A percentile compares a stretch with the other conserved stretches of the same genome.
Conservation (phyloP, 2,888 invertebrate species). For the Phlogophora meticulosa region DNA sequence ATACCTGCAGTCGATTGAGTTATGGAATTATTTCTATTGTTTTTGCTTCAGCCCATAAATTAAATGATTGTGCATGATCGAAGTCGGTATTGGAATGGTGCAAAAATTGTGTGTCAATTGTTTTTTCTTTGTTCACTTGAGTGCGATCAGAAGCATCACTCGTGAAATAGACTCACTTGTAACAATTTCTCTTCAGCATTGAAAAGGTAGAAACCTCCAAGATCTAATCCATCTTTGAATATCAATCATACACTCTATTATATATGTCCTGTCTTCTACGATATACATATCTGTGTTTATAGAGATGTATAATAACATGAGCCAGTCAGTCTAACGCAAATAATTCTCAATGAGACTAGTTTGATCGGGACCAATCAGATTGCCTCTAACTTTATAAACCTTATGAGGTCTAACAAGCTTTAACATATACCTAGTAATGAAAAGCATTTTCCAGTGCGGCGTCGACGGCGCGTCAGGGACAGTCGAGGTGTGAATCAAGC, state of each 20-base stretch:
- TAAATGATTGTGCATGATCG: constrained; percentile 62
- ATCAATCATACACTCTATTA: no score
- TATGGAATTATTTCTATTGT: constrained; percentile 78
- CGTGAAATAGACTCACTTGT: no score
- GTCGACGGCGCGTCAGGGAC: constrained; percentile 57
- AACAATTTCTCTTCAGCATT: no score
- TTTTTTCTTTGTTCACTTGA: constrained; percentile 6
- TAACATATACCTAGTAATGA: constrained; percentile 43
- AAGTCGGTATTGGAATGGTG: constrained; percentile 31
- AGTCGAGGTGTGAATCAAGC: constrained; percentile 72
- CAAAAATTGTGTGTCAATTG: constrained; percentile 44
- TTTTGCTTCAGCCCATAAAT: constrained; percentile 69
- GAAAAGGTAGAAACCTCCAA: no score
- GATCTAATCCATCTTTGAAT: no score
- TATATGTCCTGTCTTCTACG: no score
- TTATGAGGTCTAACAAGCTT: constrained; percentile 27
- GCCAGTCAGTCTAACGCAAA: background rate
- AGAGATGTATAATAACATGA: no score
- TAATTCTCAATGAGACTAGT: background rate
- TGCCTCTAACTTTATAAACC: constrained; percentile 3
- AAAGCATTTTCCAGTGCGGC: constrained; percentile 50
- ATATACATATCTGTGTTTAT: no score
- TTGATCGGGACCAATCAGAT: background rate
- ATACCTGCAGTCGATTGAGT: constrained; percentile 76
- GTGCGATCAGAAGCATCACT: background rate